phyloP scores from a whole-genome alignment of 2,888 invertebrate species.

The Tolmerus cingulatus region DNA sequence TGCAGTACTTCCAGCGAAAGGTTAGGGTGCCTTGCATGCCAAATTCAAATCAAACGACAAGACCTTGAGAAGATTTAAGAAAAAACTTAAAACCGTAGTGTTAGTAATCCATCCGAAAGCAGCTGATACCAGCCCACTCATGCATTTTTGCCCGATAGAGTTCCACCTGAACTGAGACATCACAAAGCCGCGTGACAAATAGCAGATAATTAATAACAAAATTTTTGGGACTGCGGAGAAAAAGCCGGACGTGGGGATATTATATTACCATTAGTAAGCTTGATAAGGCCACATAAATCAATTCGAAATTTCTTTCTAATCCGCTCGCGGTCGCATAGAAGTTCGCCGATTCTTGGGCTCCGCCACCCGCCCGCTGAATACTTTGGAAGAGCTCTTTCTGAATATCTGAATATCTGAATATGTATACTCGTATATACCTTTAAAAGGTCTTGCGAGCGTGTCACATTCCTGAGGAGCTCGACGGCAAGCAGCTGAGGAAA shows the following conservation, averaged over 20 bases:
- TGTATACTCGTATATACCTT: no score
- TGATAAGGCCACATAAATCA: constrained; percentile 29
- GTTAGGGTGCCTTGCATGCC: neutral
- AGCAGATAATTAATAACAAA: constrained; percentile 23
- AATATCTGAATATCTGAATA: neutral
- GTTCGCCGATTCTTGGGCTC: constrained; percentile 3
- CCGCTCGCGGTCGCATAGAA: neutral
- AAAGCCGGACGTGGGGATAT: constrained; percentile 6
- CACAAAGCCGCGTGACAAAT: constrained; percentile 17
- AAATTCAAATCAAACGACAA: neutral
- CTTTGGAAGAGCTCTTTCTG: neutral
- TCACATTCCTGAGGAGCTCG: neutral
- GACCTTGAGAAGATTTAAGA: neutral
- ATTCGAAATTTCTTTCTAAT: constrained; percentile 38
- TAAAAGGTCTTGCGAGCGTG: neutral
- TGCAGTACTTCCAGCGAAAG: neutral
- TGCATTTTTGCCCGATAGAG: neutral
- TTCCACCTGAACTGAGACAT: constrained; percentile 21
- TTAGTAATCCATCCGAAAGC: neutral
- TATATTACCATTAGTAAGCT: constrained; percentile 36
- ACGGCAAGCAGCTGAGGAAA: neutral
- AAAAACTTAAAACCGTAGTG: neutral
- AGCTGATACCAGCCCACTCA: constrained; percentile 12
- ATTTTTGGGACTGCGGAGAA: neutral
- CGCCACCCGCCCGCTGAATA: neutral